These are phyloP conservation scores for Liparis tanakae DNA, from an alignment of 2,797 vertebrate genomes.

Conservation along the genomic window DNA sequence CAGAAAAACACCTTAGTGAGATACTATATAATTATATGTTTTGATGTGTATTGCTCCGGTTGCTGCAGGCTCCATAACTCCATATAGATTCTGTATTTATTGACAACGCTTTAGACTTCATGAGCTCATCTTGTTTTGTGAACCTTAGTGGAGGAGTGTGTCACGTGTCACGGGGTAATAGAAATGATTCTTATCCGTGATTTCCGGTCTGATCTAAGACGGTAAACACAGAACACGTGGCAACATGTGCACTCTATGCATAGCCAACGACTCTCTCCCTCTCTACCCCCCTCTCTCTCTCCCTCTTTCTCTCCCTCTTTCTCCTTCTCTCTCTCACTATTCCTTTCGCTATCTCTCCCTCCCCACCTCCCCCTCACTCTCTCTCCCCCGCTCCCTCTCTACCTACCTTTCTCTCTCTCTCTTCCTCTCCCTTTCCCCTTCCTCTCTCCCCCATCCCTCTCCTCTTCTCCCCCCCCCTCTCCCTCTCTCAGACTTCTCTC, in stretches of 20 bases:
- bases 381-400: too few relatives aligned
- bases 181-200: neutral
- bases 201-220: neutral
- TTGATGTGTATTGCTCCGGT: neutral
- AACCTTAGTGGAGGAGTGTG: neutral
- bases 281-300: slow-evolving; percentile 1
- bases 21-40: neutral
- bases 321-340: too few relatives aligned
- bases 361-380: too few relatives aligned
- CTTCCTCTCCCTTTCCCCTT: too few relatives aligned
- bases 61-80: too few relatives aligned
- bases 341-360: too few relatives aligned
- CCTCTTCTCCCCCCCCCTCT: too few relatives aligned
- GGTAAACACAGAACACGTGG: neutral
- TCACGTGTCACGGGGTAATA: neutral
- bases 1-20: neutral
- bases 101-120: neutral
- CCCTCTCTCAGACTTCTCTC: slow-evolving; percentile 85
- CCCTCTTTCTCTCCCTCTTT: too few relatives aligned
- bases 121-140: neutral
- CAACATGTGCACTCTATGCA: neutral
- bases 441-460: too few relatives aligned
- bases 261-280: neutral
- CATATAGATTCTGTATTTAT: too few relatives aligned
- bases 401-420: too few relatives aligned